Base-by-base conservation (phyloP, 2,113 vertebrate genomes). In the Dicentrarchus labrax region DNA sequence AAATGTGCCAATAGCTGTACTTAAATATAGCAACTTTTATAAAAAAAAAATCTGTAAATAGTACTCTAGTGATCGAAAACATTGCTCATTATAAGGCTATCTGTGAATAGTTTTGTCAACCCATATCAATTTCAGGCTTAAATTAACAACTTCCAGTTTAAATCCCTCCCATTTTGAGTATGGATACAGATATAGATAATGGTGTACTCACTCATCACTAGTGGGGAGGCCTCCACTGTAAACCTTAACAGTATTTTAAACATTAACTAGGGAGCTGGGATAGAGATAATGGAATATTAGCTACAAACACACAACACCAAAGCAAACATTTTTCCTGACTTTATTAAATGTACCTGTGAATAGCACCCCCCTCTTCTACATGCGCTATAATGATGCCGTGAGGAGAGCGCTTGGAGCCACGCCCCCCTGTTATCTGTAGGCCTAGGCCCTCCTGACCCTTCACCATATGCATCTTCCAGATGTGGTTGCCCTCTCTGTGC, bases 391-490 rank as follows among this genome's bases (percentile, higher is more conserved):
- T 95, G 94, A 99, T 97, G 86, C 97, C 97, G 73, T 97, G 97
- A 70, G 97, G 97, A 51, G 97, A 98, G 53, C 97, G 95, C 90
- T 97, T 99, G 22, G 97, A 99, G 85, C 98, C 98, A 61, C 97
- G 96, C 66, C 98, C 98, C 72, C 98, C 98, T 0, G 97, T 99
- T 85, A 99, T 98, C 94, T 99, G 97, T 91, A 99, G 97, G 69
- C 98, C 98, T 88, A 99, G 94, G 59, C 97, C 97, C 0, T 98
- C 97, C 0, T 94, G 93, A 45, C 97, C 97, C 85, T 99, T 99
- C 93, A 97, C 93, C 94, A 99, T 96, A 84, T 97, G 96, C 97
- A 99, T 98, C 96, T 97, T 99, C 98, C 98, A 99, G 93, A 99
- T 97, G 79, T 94, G 96, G 92, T 96, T 97, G 62, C 96, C 96